Evolutionary conservation across 2,888 invertebrate genomes (phyloP), one percentile per base, ranked within the genome.

Genomic region (Stenodera caucasica): DNA sequence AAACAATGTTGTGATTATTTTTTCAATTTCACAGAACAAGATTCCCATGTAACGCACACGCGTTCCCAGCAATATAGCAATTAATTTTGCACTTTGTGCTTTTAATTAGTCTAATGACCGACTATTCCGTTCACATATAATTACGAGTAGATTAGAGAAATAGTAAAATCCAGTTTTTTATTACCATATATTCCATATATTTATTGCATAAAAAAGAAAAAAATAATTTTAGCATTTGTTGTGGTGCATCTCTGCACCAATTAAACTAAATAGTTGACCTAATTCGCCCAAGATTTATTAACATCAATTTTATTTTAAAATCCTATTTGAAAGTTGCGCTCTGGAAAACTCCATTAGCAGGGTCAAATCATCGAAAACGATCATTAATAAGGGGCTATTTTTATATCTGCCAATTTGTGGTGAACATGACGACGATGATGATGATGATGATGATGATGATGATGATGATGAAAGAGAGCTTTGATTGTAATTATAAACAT

Each of bases 301-400:
- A 37, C 37, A 1, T n/a, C n/a, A 37, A 37, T 37, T 37, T 37
- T 15, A 15, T 15, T 37, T 15, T 8, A 14, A 40, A 40, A 21
- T 8, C 45, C 45, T 45, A 21, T 21, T 45, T 45, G 15, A 5
- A 37, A n/a, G 15, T 15, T 8, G 45, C 21, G 45, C 21, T 45
- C 45, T 45, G 45, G 45, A 45, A 45, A 45, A 45, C 9, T 45
- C 18, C 11, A 45, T 45, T 45, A 21, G 45, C 45, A 45, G 45
- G 45, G 45, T 45, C 45, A 45, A n/a, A 37, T 15, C 14, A 37
- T 37, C 14, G 14, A 14, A 37, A 37, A n/a, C n/a, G n/a, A n/a
- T n/a, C n/a, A n/a, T n/a, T n/a, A 11, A 11, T 21, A 45, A 4
- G 4, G 45, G 45, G 18, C 12, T 45, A 45, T 45, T 45, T 45